A percentile compares a stretch with the other conserved stretches of the same genome.
Conservation (phyloP, 1,140 invertebrate species). For the Drosophila dunni region DNA sequence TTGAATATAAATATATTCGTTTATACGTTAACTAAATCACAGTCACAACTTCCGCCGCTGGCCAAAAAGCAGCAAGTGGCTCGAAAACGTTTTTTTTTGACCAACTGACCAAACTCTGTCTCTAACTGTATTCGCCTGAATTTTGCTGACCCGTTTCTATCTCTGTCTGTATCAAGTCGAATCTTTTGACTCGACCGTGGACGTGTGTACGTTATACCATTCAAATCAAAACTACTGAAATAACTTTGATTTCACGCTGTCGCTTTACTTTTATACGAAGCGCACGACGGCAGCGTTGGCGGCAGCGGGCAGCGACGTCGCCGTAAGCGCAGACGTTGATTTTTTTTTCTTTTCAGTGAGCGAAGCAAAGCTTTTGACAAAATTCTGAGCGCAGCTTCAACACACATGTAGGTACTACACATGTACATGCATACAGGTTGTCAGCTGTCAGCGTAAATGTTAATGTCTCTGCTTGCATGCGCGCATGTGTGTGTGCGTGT, state of each 20-base stretch:
- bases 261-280: constrained; percentile 83
- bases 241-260: constrained; percentile 80
- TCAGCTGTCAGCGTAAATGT: constrained; percentile 30
- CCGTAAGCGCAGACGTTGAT: constrained; percentile 17
- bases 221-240: constrained; percentile 84
- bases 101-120: constrained; percentile 35
- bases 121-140: constrained; percentile 11
- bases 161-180: constrained; percentile 27
- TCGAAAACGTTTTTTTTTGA: constrained; percentile 21
- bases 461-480: constrained; percentile 21
- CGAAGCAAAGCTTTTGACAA: constrained; percentile 53
- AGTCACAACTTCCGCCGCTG: constrained; percentile 43
- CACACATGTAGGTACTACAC: background rate
- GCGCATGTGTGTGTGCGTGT: background rate
- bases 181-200: constrained; percentile 33
- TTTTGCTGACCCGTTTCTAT: constrained; percentile 8
- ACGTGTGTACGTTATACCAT: constrained; percentile 71
- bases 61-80: constrained; percentile 4
- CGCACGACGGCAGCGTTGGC: constrained; percentile 21
- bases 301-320: constrained; percentile 29
- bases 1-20: constrained; percentile 14
- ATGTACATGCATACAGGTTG: constrained; percentile 23
- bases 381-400: constrained; percentile 53
- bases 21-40: constrained; percentile 39
- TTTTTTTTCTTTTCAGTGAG: constrained; percentile 22